Evolutionary conservation across 2,113 vertebrate genomes (phyloP).

Genomic region (Engystomops pustulosus): DNA sequence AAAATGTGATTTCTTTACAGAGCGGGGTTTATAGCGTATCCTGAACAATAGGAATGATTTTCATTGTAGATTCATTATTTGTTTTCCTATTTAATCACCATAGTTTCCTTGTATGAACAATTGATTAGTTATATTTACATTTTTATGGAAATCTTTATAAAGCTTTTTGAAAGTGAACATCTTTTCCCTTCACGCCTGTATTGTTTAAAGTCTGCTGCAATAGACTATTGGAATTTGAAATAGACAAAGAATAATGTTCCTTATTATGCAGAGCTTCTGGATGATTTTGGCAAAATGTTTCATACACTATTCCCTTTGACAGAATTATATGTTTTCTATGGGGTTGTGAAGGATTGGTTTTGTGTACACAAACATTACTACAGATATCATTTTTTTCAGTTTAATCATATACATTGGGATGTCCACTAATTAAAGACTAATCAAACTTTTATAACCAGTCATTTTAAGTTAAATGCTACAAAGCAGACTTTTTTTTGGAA

Average conservation of each 20-base stretch:
- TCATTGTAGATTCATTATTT: not conserved
- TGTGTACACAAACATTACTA: not conserved
- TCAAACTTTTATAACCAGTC: no score
- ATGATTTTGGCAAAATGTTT: not conserved
- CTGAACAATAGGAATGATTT: constrained; percentile 5
- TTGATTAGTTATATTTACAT: not conserved
- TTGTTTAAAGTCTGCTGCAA: constrained; percentile 1
- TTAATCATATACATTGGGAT: no score
- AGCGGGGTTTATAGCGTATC: no score
- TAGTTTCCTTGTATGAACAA: not conserved
- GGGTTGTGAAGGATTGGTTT: not conserved
- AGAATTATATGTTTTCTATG: no score
- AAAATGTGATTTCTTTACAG: not conserved
- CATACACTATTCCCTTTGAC: not conserved
- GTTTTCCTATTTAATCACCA: not conserved
- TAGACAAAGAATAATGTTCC: not conserved
- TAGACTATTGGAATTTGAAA: not conserved
- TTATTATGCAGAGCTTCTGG: not conserved
- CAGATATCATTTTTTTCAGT: no score
- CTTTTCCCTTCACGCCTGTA: not conserved
- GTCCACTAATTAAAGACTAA: no score
- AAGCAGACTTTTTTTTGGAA: no score
- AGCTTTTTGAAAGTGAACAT: not conserved
- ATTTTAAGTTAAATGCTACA: no score
- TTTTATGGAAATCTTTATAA: constrained; percentile 2